Conservation (phyloP, 2,888 invertebrate genomes). For the Rhamnusium bicolor region DNA sequence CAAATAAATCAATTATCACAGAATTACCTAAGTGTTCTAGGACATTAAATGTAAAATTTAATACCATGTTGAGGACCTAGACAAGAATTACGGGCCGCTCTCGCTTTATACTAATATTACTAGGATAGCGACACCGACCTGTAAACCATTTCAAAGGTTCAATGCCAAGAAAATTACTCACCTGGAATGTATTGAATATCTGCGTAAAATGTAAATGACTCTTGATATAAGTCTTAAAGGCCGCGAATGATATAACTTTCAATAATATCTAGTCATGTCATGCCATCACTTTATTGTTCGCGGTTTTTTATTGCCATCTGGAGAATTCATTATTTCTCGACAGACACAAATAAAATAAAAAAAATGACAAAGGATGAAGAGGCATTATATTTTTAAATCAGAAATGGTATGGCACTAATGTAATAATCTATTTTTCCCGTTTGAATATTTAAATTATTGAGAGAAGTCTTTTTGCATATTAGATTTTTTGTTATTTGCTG, state of each 20-base stretch:
- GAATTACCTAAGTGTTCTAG: background rate
- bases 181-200: slow-evolving; percentile 11
- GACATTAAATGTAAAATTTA: background rate
- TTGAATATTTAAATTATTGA: background rate
- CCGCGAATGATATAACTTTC: slow-evolving; percentile 19
- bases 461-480: background rate
- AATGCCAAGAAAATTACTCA: slow-evolving; percentile 10
- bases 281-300: slow-evolving; percentile 8
- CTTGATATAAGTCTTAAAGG: slow-evolving; percentile 4
- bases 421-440: background rate
- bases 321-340: slow-evolving; percentile 4
- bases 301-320: background rate
- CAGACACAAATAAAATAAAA: slow-evolving; percentile 23
- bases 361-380: background rate
- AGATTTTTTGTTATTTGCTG: background rate
- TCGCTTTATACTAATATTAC: background rate
- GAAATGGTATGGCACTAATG: slow-evolving; percentile 7
- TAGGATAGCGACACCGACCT: background rate
- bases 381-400: background rate
- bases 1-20: background rate
- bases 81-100: background rate
- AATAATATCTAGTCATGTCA: slow-evolving; percentile 24
- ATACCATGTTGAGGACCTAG: background rate
- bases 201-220: slow-evolving; percentile 10
- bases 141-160: background rate